phyloP scores from a whole-genome alignment of 2,113 vertebrate species.

The Rhabdornis inornatus region DNA sequence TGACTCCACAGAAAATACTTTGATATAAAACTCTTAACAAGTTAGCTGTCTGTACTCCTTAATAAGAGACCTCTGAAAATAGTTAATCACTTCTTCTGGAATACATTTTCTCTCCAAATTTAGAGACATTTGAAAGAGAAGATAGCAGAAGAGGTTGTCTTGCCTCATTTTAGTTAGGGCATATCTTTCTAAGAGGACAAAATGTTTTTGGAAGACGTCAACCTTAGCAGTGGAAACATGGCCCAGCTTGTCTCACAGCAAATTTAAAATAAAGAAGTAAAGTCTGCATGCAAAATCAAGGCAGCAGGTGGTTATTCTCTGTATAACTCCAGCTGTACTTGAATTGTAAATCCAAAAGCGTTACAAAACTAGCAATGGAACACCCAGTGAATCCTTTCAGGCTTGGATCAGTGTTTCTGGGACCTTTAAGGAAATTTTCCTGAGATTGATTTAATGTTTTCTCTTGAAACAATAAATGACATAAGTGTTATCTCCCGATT shows the following conservation, averaged over 20 bases:
- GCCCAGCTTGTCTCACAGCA: constrained; percentile 22
- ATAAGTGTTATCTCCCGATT: constrained; percentile 34
- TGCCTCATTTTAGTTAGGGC: background rate
- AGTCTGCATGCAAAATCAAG: constrained; percentile 55
- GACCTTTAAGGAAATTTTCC: constrained; percentile 36
- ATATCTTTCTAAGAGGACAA: background rate
- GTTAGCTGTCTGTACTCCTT: background rate
- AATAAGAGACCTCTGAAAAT: background rate
- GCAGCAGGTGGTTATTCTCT: constrained; percentile 59
- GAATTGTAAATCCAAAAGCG: constrained; percentile 53
- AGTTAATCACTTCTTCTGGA: background rate
- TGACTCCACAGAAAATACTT: background rate
- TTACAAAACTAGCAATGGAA: constrained; percentile 23
- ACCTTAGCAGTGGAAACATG: constrained; percentile 12
- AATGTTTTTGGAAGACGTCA: constrained; percentile 22
- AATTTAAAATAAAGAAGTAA: constrained; percentile 44
- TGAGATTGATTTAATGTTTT: constrained; percentile 42
- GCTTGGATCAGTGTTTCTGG: background rate
- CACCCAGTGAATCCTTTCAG: constrained; percentile 12
- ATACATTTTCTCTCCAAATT: background rate
- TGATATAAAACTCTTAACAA: background rate
- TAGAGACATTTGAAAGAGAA: background rate
- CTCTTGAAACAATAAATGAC: constrained; percentile 46
- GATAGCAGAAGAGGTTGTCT: background rate
- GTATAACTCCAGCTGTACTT: constrained; percentile 46